Base-by-base conservation (phyloP, 2,888 invertebrate genomes). In the Operophtera brumata region DNA sequence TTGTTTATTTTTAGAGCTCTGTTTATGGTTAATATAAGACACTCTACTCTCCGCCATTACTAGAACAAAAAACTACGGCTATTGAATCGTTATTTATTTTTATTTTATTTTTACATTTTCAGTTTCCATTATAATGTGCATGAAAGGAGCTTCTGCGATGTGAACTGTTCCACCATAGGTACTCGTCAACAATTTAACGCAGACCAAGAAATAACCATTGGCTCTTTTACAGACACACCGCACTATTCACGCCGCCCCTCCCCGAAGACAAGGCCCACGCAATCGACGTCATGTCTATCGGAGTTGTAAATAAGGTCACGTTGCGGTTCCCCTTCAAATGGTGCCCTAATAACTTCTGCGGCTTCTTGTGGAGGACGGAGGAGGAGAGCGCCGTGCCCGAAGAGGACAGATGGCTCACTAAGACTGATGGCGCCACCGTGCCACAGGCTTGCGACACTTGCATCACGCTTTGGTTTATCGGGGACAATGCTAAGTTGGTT, bases 221-320 rank as follows among this genome's bases (percentile, higher is more conserved):
- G 7, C 12, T 7, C 1, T 10, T 35, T 28, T 34, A 44, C 76
- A 86, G 90, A 50, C 78, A 91, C 58, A 58, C 77, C 7, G 75
- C 73, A 0, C 61, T 94, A 14, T 94, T 95, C 70, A 65, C 75
- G 4, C 94, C 94, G 0, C 64, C 79, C 2, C 73, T 94, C 26
- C 92, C 93, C 0, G 53, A 70, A 9, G 69, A 73, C 2, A 94
- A 94, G 80, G 60, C 84, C 0, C 78, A 80, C 9, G 89, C 92
- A 1, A 93, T 94, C 43, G 67, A 93, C 75, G 84, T 84, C 13
- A 72, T 94, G 32, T 91, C 92, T 0, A 92, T 94, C 60, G 95
- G 95, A 0, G 91, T 91, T 0, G 92, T 94, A 4, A 91, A 93
- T 57, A 96, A 96, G 83, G 91, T 96, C 12, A 91, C 92, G 47